Conservation (phyloP, 2,888 invertebrate species). For the Papilio gigon region DNA sequence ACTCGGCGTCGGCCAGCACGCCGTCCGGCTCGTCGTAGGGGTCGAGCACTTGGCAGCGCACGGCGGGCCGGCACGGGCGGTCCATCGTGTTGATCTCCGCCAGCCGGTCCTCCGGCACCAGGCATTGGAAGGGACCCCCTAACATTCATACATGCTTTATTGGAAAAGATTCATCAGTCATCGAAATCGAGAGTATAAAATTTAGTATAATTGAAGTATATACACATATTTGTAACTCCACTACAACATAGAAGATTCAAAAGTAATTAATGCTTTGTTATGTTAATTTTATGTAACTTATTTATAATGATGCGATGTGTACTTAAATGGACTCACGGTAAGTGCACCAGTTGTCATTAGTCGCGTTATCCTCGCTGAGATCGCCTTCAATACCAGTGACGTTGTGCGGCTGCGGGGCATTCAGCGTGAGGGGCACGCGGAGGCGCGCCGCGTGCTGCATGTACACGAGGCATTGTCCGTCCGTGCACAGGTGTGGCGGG, state of each 20-base stretch:
- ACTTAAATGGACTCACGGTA: conserved; percentile 68
- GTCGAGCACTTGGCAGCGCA: conserved; percentile 87
- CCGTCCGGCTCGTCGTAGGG: conserved; percentile 86
- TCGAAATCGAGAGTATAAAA: too few species aligned
- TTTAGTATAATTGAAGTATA: too few species aligned
- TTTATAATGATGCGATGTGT: conserved; percentile 3
- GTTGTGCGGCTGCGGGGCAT: conserved; percentile 63
- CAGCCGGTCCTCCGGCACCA: conserved; percentile 82
- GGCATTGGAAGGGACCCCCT: conserved; percentile 78
- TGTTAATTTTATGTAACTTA: too few species aligned
- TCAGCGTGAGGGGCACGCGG: conserved; percentile 65
- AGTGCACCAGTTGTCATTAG: conserved; percentile 84
- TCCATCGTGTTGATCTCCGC: conserved; percentile 61
- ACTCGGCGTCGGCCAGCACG: conserved; percentile 86
- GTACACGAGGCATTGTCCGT: conserved; percentile 72
- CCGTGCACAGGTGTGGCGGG: conserved; percentile 74
- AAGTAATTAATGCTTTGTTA: too few species aligned
- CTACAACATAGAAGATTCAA: too few species aligned
- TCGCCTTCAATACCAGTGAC: conserved; percentile 47
- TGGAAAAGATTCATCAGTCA: too few species aligned
- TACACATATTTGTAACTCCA: too few species aligned
- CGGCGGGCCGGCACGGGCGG: conserved; percentile 83
- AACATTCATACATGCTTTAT: conserved; percentile 25
- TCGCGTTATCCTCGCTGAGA: conserved; percentile 35
- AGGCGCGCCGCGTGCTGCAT: conserved; percentile 69